A percentile compares a stretch with the other conserved stretches of the same genome.
Conservation (phyloP, 2,888 invertebrate genomes). For the Colletes collaris region DNA sequence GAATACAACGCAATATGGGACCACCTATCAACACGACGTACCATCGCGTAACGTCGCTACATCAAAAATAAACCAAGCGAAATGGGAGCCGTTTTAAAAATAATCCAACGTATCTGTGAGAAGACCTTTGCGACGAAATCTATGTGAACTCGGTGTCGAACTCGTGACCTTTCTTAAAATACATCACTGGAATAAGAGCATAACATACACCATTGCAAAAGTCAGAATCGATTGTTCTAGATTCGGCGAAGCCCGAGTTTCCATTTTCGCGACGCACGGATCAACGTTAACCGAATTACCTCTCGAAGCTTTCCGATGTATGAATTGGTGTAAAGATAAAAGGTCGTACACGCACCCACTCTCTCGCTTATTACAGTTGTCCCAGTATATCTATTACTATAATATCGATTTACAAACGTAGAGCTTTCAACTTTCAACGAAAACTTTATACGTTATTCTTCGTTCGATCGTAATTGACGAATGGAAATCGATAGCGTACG, state of each 20-base stretch:
- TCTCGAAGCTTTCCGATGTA: background rate
- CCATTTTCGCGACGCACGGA: background rate
- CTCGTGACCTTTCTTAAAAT: slow-evolving; percentile 55
- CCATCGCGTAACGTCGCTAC: background rate
- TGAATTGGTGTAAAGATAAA: background rate
- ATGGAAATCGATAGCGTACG: no score
- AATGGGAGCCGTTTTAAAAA: background rate
- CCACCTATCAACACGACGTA: background rate
- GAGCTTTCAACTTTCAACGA: no score
- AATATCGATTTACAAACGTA: no score
- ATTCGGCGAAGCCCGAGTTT: slow-evolving; percentile 4
- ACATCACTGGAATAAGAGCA: slow-evolving; percentile 45
- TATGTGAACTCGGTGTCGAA: background rate
- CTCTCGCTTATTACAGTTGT: no score
- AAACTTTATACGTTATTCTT: no score
- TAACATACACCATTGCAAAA: slow-evolving; percentile 34
- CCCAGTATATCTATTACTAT: no score
- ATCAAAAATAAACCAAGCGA: no score
- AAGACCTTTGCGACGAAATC: background rate
- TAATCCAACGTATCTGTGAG: background rate
- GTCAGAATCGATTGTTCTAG: slow-evolving; percentile 42
- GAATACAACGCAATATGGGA: no score
- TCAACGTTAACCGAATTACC: slow-evolving; percentile 9
- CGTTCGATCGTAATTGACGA: no score
- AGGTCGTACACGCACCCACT: no score